Percentiles rank a stretch among this genome's conserved stretches.
These are phyloP conservation scores for Aphaenogaster ashmeadi DNA, from an alignment of 1,140 invertebrate species.

Conservation along the genomic window DNA sequence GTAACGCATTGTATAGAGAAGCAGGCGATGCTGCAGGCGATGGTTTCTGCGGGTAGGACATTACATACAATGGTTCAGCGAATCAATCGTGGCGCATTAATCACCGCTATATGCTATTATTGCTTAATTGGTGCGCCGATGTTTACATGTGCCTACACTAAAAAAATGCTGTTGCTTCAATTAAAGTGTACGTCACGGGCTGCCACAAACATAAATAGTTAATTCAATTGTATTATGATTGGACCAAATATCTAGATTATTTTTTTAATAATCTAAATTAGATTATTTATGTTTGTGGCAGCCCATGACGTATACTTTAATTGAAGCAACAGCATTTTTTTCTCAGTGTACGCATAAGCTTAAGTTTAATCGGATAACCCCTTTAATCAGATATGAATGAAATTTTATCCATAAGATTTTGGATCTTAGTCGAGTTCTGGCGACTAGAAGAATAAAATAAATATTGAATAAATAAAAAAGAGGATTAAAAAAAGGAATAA, in stretches of 20 bases:
- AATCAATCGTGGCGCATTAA: slow-evolving; percentile 33
- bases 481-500: too few relatives aligned
- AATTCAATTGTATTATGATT: too few relatives aligned
- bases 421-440: not conserved
- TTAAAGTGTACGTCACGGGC: too few relatives aligned
- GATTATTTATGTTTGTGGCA: too few relatives aligned
- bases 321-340: too few relatives aligned
- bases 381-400: not conserved
- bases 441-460: not conserved
- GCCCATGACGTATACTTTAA: too few relatives aligned
- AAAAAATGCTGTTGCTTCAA: too few relatives aligned
- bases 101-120: not conserved
- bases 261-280: too few relatives aligned
- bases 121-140: not conserved
- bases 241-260: too few relatives aligned
- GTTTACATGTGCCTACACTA: not conserved
- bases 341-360: too few relatives aligned
- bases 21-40: not conserved
- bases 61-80: slow-evolving; percentile 27
- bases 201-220: too few relatives aligned
- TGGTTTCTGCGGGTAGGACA: slow-evolving; percentile 36
- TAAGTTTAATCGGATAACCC: not conserved
- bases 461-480: not conserved
- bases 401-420: slow-evolving; percentile 16
- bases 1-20: not conserved